These are phyloP conservation scores for Scortum barcoo DNA, from an alignment of 2,113 vertebrate species.

Conservation along the genomic window DNA sequence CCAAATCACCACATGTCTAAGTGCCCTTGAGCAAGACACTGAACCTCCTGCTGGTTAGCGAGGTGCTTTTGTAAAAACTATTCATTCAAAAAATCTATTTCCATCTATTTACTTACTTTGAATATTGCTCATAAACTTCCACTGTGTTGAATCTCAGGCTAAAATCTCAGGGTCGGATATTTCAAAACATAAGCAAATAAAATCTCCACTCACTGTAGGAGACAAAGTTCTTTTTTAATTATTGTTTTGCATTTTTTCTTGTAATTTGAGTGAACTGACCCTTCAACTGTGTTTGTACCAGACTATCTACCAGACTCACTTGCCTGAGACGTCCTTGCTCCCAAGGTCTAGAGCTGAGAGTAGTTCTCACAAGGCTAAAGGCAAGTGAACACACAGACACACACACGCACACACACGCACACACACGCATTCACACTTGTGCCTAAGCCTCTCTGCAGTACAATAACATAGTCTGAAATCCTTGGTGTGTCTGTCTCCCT, in stretches of 20 bases:
- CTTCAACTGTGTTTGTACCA: not conserved
- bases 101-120: not conserved
- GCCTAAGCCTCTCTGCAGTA: constrained; percentile 37
- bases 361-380: constrained; percentile 23
- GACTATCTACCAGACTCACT: constrained; percentile 12
- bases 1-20: not conserved
- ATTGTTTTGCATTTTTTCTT: not conserved
- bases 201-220: too few species aligned
- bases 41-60: not conserved
- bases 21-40: constrained; percentile 8
- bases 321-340: constrained; percentile 27
- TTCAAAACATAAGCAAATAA: not conserved
- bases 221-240: not conserved
- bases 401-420: constrained; percentile 10
- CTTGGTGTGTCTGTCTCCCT: constrained; percentile 27
- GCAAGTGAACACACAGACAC: constrained; percentile 1
- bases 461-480: constrained; percentile 56
- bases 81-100: not conserved
- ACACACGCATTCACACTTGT: constrained; percentile 12
- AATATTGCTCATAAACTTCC: not conserved
- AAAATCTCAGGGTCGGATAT: not conserved
- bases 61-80: not conserved
- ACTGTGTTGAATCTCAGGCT: not conserved
- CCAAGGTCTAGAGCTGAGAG: constrained; percentile 34
- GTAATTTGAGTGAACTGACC: not conserved